Percentiles rank a stretch among this genome's conserved stretches.
Conservation (phyloP, 2,797 vertebrate genomes). For the Sylvia borin region DNA sequence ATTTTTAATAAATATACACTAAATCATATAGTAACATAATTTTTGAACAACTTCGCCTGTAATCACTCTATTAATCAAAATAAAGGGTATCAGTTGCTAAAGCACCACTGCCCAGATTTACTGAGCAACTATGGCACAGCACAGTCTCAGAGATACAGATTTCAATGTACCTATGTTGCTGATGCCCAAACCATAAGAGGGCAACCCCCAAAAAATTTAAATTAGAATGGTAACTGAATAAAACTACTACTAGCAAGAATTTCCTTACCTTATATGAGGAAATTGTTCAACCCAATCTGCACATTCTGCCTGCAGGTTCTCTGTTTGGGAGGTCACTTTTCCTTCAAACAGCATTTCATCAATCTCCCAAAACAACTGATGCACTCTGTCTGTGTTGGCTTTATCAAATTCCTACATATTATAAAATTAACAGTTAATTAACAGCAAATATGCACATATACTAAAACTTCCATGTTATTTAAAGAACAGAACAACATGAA, state of each 20-base stretch:
- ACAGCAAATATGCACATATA: background rate
- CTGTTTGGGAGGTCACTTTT: conserved; percentile 75
- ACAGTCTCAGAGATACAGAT: background rate
- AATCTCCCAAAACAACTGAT: conserved; percentile 82
- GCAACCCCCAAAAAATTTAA: background rate
- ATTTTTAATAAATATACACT: background rate
- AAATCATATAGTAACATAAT: background rate
- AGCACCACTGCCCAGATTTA: background rate
- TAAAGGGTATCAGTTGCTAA: background rate
- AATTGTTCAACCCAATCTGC: conserved; percentile 80
- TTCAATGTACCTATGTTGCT: background rate
- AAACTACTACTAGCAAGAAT: background rate
- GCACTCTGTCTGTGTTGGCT: conserved; percentile 79
- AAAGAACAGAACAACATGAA: background rate
- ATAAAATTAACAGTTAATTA: background rate
- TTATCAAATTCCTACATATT: conserved; percentile 83
- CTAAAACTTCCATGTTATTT: background rate
- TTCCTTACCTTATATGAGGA: conserved; percentile 82
- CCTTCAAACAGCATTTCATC: conserved; percentile 88
- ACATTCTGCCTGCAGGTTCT: conserved; percentile 80
- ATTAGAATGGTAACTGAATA: background rate
- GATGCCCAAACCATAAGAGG: background rate
- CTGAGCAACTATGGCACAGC: background rate
- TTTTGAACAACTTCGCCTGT: background rate
- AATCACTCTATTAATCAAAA: background rate